These are phyloP conservation scores for Muricea muricata DNA, from an alignment of 92 coral and sea anemone genomes.

Conservation along the genomic window DNA sequence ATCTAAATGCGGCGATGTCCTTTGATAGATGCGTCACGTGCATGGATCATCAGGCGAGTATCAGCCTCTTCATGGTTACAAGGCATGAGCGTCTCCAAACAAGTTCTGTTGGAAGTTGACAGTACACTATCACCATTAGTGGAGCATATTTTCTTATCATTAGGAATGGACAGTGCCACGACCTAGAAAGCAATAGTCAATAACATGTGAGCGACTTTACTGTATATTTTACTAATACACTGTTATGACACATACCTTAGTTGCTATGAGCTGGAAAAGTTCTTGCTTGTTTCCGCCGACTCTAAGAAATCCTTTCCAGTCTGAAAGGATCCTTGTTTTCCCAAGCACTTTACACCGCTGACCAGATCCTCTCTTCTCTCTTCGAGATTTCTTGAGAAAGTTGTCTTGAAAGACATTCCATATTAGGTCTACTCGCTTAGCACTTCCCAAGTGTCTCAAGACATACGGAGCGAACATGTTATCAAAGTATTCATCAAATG, in stretches of 20 bases:
- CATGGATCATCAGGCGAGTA: slow-evolving; percentile 58
- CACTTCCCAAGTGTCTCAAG: slow-evolving; percentile 65
- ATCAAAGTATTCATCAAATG: slow-evolving; percentile 74
- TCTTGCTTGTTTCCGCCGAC: slow-evolving; percentile 74
- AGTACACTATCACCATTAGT: slow-evolving; percentile 48
- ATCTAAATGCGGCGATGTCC: slow-evolving; percentile 53
- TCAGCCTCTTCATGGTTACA: slow-evolving; percentile 73
- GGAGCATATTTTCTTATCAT: slow-evolving; percentile 65
- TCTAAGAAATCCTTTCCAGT: slow-evolving; percentile 77
- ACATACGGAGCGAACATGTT: slow-evolving; percentile 64
- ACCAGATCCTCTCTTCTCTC: slow-evolving; percentile 73
- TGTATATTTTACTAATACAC: background rate
- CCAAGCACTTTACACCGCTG: slow-evolving; percentile 72
- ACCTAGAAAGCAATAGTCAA: slow-evolving; percentile 56
- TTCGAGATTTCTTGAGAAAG: too few relatives aligned
- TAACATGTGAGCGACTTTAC: too few relatives aligned
- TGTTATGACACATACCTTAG: slow-evolving; percentile 18
- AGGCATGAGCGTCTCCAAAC: slow-evolving; percentile 24
- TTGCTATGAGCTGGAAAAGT: slow-evolving; percentile 49
- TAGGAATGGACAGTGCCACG: slow-evolving; percentile 61
- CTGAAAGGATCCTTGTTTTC: slow-evolving; percentile 63
- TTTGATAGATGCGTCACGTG: slow-evolving; percentile 18
- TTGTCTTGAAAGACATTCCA: slow-evolving; percentile 71
- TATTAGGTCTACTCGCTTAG: slow-evolving; percentile 74
- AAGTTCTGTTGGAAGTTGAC: slow-evolving; percentile 4